These are phyloP conservation scores for Geotrupes spiniger DNA, from an alignment of 2,888 invertebrate genomes.

Conservation along the genomic window DNA sequence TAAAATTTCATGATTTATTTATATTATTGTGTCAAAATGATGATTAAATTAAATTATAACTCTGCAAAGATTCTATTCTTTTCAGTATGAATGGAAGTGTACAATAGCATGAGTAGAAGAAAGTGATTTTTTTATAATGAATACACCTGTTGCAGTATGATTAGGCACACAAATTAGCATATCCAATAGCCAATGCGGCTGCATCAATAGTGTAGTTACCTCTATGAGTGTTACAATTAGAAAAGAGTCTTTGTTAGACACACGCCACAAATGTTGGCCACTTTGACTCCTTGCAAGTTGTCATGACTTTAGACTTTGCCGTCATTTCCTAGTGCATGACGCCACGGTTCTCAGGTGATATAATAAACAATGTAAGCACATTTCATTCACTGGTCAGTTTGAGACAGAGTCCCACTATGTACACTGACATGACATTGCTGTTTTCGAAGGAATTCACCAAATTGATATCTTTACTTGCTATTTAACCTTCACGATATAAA, in stretches of 20 bases:
- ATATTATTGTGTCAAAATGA: too few relatives aligned
- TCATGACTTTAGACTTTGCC: conserved; percentile 48
- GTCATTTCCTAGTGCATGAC: conserved; percentile 50
- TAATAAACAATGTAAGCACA: conserved; percentile 47
- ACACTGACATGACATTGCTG: conserved; percentile 17
- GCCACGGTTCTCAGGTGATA: conserved; percentile 42
- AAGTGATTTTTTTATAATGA: conserved; percentile 6
- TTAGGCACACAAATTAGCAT: conserved; percentile 20
- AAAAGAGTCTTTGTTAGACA: conserved; percentile 29
- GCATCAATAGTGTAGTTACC: conserved; percentile 23
- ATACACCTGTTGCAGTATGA: conserved; percentile 11
- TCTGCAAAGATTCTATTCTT: too few relatives aligned
- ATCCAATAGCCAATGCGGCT: conserved; percentile 19
- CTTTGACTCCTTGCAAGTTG: conserved; percentile 45
- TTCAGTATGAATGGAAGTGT: conserved; percentile 1
- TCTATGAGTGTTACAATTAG: conserved; percentile 33
- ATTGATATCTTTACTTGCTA: conserved; percentile 13
- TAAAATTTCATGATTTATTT: too few relatives aligned
- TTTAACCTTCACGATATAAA: conserved; percentile 12
- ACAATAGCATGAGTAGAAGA: neutral
- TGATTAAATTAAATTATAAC: too few relatives aligned
- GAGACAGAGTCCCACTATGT: conserved; percentile 16
- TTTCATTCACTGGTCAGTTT: conserved; percentile 43
- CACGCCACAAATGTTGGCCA: conserved; percentile 32
- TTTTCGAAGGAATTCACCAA: conserved; percentile 25